Percentiles rank a stretch among this genome's conserved stretches.
phyloP scores from a whole-genome alignment of 2,113 vertebrate genomes.

The Octodon degus region DNA sequence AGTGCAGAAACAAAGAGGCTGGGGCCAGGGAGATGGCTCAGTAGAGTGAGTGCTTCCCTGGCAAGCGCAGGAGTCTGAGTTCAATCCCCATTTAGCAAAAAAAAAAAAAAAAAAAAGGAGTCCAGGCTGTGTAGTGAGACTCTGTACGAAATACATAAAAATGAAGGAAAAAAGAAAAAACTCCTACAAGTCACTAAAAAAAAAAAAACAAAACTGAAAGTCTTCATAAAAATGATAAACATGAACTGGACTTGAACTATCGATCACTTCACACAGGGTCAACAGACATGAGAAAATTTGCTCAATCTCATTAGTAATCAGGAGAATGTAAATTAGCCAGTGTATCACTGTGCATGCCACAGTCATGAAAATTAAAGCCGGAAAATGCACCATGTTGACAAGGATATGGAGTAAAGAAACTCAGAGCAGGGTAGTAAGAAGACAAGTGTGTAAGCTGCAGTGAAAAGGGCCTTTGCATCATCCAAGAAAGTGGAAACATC shows the following conservation, averaged over 20 bases:
- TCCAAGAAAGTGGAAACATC: background rate
- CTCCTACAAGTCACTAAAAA: background rate
- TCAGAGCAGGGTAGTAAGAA: background rate
- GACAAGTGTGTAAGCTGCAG: background rate
- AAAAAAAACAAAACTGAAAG: background rate
- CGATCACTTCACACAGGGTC: constrained; percentile 15
- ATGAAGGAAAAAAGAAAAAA: too few relatives aligned
- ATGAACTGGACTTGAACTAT: background rate
- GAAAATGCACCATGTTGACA: background rate
- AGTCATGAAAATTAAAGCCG: background rate
- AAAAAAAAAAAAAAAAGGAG: too few relatives aligned
- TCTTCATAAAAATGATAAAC: constrained; percentile 13
- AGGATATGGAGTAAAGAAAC: background rate
- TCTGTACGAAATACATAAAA: too few relatives aligned
- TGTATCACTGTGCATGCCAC: background rate
- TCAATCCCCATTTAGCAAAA: too few relatives aligned
- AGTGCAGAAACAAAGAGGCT: background rate
- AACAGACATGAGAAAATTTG: background rate
- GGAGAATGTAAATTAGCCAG: constrained; percentile 20
- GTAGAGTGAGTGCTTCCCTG: background rate
- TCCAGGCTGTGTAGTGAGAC: too few relatives aligned
- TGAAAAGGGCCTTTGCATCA: constrained; percentile 14
- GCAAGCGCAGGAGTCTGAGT: too few relatives aligned
- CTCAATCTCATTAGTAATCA: background rate
- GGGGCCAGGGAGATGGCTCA: background rate